Conservation (phyloP, 2,888 invertebrate genomes). For the Chrysolina americana region DNA sequence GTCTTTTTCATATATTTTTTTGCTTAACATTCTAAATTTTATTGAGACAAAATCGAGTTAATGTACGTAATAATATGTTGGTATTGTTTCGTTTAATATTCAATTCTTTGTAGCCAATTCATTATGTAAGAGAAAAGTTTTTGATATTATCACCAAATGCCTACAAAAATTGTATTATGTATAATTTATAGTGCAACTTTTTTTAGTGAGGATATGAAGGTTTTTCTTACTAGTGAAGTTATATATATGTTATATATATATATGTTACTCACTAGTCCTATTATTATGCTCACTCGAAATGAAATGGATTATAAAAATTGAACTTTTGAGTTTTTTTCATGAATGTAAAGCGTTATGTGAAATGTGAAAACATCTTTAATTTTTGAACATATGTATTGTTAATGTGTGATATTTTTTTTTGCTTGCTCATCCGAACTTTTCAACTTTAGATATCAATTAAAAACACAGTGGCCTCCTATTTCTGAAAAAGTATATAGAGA, state of each 20-base stretch:
- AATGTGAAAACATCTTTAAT: neutral
- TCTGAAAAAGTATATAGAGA: neutral
- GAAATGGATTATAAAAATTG: neutral
- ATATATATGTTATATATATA: no score
- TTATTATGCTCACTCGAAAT: neutral
- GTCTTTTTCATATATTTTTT: no score
- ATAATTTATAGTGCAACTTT: neutral
- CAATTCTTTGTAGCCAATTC: neutral
- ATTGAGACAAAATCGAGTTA: no score
- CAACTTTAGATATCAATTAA: neutral
- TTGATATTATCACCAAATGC: neutral
- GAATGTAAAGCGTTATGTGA: neutral
- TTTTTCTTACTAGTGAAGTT: neutral
- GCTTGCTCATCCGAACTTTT: neutral
- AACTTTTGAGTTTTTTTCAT: neutral
- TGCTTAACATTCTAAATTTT: no score
- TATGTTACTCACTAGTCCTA: neutral
- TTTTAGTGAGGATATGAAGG: no score
- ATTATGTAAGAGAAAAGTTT: neutral
- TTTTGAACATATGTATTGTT: neutral
- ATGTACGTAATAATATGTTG: no score
- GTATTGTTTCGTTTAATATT: neutral
- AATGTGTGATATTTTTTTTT: neutral
- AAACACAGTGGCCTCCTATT: neutral
- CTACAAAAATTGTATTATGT: neutral